Evolutionary conservation across 2,797 vertebrate species (phyloP).

Genomic region (Urosaurus nigricauda): DNA sequence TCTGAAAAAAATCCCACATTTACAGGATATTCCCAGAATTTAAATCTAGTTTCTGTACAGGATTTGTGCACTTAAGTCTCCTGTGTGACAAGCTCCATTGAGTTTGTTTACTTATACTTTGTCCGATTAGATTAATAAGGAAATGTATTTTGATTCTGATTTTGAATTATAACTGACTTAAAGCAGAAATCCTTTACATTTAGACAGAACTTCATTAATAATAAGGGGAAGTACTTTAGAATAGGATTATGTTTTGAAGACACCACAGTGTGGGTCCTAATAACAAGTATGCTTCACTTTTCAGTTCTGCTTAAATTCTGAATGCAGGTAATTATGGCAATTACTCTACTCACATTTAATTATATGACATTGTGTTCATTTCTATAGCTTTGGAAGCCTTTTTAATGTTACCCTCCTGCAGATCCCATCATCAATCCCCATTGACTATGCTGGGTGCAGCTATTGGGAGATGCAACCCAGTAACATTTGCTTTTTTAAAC

Average conservation of each 20-base stretch:
- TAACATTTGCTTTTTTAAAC: no score
- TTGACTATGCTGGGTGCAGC: no score
- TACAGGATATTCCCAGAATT: no score
- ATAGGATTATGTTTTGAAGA: neutral
- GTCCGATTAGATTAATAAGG: neutral
- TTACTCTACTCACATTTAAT: neutral
- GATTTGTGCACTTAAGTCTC: no score
- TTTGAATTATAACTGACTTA: neutral
- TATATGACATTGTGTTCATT: neutral
- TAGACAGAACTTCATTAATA: neutral
- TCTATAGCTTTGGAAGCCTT: neutral
- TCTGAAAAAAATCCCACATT: no score
- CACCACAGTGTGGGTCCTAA: neutral
- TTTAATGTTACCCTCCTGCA: neutral
- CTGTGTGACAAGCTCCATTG: no score
- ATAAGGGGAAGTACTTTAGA: neutral
- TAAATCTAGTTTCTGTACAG: no score
- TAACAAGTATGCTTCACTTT: neutral
- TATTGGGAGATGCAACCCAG: no score
- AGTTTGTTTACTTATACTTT: neutral
- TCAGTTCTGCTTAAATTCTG: neutral
- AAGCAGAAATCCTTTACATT: neutral
- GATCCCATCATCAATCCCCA: no score
- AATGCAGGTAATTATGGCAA: neutral
- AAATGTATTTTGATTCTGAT: neutral